These are phyloP conservation scores for Orientallactaga bullata DNA, from an alignment of 2,113 vertebrate species.

Conservation along the genomic window DNA sequence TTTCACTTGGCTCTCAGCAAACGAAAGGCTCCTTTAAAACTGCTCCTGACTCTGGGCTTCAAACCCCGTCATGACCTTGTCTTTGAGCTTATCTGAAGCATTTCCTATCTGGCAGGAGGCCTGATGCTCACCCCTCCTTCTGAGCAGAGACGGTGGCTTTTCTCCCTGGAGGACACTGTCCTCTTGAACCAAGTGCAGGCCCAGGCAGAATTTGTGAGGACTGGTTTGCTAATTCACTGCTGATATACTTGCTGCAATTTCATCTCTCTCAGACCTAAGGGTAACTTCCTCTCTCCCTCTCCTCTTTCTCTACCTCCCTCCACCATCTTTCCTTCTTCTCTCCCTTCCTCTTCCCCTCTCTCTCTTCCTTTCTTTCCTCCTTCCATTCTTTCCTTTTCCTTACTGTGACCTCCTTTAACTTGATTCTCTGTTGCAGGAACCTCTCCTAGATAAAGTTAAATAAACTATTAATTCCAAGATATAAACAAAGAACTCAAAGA, in stretches of 20 bases:
- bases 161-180: background rate
- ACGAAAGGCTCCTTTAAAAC: background rate
- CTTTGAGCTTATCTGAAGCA: background rate
- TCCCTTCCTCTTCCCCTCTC: too few species aligned
- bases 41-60: background rate
- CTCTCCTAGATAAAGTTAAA: background rate
- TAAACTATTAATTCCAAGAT: slow-evolving; percentile 19
- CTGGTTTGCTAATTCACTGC: background rate
- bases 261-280: background rate
- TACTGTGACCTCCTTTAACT: background rate
- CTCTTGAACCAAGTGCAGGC: background rate
- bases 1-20: background rate
- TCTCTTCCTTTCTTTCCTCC: fast-evolving
- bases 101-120: background rate
- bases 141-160: background rate
- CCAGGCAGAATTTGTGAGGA: background rate
- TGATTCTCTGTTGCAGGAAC: background rate
- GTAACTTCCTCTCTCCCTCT: background rate
- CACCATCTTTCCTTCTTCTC: too few species aligned
- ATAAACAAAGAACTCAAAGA: background rate
- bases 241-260: background rate
- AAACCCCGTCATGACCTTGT: background rate
- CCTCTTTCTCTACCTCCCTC: fast-evolving
- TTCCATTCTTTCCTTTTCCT: fast-evolving
- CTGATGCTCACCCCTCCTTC: background rate